A percentile compares a stretch with the other conserved stretches of the same genome.
Evolutionary conservation across 2,888 invertebrate species (phyloP).

Genomic region (Formica aserva): DNA sequence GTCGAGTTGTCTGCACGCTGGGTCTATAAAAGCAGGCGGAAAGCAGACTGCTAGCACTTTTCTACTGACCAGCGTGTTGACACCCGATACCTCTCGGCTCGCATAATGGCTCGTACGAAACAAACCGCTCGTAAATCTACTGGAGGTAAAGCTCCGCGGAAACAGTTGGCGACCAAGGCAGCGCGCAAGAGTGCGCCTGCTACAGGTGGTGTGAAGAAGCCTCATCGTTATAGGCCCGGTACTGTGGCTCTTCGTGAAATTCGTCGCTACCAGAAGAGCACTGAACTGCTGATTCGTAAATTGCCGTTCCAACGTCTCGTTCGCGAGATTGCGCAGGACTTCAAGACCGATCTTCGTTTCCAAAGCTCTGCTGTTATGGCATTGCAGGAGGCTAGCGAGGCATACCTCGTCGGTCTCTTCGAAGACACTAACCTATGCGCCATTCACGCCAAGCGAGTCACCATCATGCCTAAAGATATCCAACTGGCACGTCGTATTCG

Average conservation of each 20-base stretch:
- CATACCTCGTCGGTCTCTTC: slow-evolving; percentile 90
- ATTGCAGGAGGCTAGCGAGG: slow-evolving; percentile 89
- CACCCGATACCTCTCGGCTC: not conserved
- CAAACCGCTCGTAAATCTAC: slow-evolving; percentile 98
- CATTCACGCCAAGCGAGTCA: slow-evolving; percentile 91
- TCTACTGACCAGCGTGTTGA: not conserved
- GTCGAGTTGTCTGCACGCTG: not conserved
- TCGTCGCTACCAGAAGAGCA: slow-evolving; percentile 91
- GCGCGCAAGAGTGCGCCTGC: slow-evolving; percentile 98
- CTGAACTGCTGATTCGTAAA: slow-evolving; percentile 90
- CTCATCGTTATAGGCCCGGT: slow-evolving; percentile 90
- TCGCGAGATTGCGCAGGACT: slow-evolving; percentile 91
- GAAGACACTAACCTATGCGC: slow-evolving; percentile 93
- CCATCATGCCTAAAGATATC: slow-evolving; percentile 89
- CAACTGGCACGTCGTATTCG: slow-evolving; percentile 86
- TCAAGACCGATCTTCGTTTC: slow-evolving; percentile 90
- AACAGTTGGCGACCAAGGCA: slow-evolving; percentile 96
- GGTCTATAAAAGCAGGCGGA: not conserved
- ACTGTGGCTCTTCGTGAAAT: slow-evolving; percentile 91
- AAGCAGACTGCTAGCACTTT: not conserved
- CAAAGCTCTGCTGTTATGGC: slow-evolving; percentile 91
- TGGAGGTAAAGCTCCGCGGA: slow-evolving; percentile 98
- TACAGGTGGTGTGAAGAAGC: slow-evolving; percentile 98
- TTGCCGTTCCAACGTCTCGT: slow-evolving; percentile 91
- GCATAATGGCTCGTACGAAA: slow-evolving; percentile 97